These are phyloP conservation scores for Rhyzopertha dominica DNA, from an alignment of 1,140 invertebrate species.

Conservation along the genomic window DNA sequence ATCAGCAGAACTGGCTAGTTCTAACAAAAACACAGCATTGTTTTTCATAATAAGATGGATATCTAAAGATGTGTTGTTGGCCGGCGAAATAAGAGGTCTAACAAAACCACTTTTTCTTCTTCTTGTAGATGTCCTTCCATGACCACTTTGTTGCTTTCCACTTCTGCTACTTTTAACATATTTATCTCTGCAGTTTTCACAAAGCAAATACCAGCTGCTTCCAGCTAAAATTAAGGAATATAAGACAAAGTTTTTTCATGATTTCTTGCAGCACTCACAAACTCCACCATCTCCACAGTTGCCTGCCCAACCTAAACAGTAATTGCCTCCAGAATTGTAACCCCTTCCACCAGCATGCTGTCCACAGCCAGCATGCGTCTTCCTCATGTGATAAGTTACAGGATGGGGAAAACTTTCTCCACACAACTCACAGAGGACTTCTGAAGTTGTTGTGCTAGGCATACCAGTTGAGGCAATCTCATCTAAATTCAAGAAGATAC, in stretches of 20 bases:
- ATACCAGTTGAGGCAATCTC: slow-evolving; percentile 35
- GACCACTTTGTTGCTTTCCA: slow-evolving; percentile 33
- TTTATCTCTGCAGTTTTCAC: slow-evolving; percentile 81
- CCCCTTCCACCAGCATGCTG: slow-evolving; percentile 80
- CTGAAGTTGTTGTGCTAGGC: slow-evolving; percentile 41
- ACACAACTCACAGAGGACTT: slow-evolving; percentile 83
- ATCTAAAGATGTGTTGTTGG: slow-evolving; percentile 48
- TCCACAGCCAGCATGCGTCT: slow-evolving; percentile 85
- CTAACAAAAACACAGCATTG: slow-evolving; percentile 91
- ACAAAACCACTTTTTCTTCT: slow-evolving; percentile 20
- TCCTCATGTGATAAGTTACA: slow-evolving; percentile 87
- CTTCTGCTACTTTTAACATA: slow-evolving; percentile 59
- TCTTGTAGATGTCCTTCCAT: slow-evolving; percentile 34
- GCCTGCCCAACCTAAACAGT: slow-evolving; percentile 81
- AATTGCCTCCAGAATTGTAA: slow-evolving; percentile 80
- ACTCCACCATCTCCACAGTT: slow-evolving; percentile 84
- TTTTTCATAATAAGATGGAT: slow-evolving; percentile 81
- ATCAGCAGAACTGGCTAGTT: slow-evolving; percentile 70
- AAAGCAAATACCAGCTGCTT: slow-evolving; percentile 87
- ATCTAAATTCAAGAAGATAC: slow-evolving; percentile 21
- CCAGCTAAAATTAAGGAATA: slow-evolving; percentile 48
- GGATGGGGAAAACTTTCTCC: slow-evolving; percentile 71
- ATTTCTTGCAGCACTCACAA: slow-evolving; percentile 45
- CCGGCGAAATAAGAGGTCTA: slow-evolving; percentile 41
- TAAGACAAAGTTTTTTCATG: no score